Evolutionary conservation across 2,797 vertebrate genomes (phyloP), one percentile per base, ranked within the genome.

Genomic region (Ctenochaetus hawaiiensis): DNA sequence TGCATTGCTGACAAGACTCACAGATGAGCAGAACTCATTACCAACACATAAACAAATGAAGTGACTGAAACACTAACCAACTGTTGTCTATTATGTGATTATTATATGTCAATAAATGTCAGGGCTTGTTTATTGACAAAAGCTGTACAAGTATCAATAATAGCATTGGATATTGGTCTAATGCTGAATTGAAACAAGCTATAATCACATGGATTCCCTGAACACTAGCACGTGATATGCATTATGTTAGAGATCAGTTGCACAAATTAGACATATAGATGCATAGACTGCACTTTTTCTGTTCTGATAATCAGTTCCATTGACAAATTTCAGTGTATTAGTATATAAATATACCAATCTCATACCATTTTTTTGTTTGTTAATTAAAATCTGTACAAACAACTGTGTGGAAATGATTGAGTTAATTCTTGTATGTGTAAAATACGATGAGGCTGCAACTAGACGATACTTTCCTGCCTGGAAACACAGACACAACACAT

Each of bases 311-410:
- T 57, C 8, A 34, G 30, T 34, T 11, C 13, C 37, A 16, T 26
- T 22, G 16, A 5, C 3, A 22, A 23, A 11, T 43, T 60, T 44
- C 18, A 66, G 5, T 41, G 14, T 14, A 26, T 37, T 47, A 10
- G 37, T 8, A 13, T n/a, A 23, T 58, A 34, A 34, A 18, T 5
- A 1, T 11, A 43, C 2, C 0, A 1, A 22, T 34, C 7, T 0
- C 0, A 30, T 43, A 53, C 5, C 18, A 20, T 14, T 56, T 49
- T 76, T 67, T 30, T 30, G 1, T 57, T 43, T 57, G 67, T 71
- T 61, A 60, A 68, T 75, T 52, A 66, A 73, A 78, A 71, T 49
- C 72, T 57, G 9, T 47, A 49, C 11, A 56, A 63, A 56, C 75
- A 52, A 61, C 6, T 51, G 48, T 41, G 37, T 58, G 12, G 56